These are phyloP conservation scores for Desoria tigrina DNA, from an alignment of 2,888 invertebrate genomes.

Conservation along the genomic window DNA sequence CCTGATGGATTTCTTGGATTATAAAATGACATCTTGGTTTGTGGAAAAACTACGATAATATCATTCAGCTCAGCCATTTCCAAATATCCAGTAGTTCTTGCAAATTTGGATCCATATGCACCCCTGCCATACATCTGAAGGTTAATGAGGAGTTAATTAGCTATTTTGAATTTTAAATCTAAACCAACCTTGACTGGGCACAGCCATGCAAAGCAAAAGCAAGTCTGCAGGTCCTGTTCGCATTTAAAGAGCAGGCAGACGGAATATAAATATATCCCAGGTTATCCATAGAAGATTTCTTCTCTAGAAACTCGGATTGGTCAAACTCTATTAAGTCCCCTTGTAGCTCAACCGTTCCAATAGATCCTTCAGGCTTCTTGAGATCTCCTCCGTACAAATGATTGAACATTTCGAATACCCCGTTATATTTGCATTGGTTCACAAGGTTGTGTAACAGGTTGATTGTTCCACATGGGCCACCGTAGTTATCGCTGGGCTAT, in stretches of 20 bases:
- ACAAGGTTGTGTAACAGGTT: conserved; percentile 50
- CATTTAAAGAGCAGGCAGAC: conserved; percentile 35
- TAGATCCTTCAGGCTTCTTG: conserved; percentile 35
- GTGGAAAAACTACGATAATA: conserved; percentile 47
- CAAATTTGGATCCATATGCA: conserved; percentile 43
- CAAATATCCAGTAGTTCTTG: conserved; percentile 44
- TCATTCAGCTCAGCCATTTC: conserved; percentile 46
- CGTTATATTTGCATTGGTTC: conserved; percentile 55
- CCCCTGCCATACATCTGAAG: conserved; percentile 28
- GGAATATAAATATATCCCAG: conserved; percentile 50
- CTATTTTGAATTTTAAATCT: too few relatives aligned
- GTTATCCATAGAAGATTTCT: conserved; percentile 42
- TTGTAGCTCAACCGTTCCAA: conserved; percentile 31
- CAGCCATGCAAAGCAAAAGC: conserved; percentile 53
- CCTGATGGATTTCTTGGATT: conserved; percentile 33
- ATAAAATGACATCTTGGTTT: conserved; percentile 24
- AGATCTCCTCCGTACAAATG: conserved; percentile 53
- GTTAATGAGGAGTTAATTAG: neutral
- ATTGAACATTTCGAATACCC: conserved; percentile 55
- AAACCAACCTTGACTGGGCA: conserved; percentile 43
- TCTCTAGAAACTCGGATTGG: conserved; percentile 47
- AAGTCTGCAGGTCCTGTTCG: conserved; percentile 35
- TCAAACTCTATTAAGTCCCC: conserved; percentile 49
- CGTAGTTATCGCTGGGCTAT: conserved; percentile 54
- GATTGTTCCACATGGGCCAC: conserved; percentile 48